Base-by-base conservation (phyloP, 2,888 invertebrate species). In the Dynastes tityus region DNA sequence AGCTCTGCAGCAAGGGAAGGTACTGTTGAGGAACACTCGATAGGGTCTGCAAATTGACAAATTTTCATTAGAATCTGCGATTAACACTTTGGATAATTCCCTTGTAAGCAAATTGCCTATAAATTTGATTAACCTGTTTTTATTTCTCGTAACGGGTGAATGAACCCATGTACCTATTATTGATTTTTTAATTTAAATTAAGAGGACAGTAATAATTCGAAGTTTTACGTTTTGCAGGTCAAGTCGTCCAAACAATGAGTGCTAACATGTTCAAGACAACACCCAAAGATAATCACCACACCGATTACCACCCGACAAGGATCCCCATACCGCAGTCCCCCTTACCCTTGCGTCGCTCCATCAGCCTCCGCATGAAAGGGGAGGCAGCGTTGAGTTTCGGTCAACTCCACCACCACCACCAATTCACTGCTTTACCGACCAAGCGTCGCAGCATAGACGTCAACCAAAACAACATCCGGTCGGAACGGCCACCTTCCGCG, bases 281-380 rank as follows among this genome's bases (percentile, higher is more conserved):
- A 49, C 55, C 73, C 16, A 83, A 79, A 83, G 73, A 78, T 32
- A 40, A 49, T 32, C 29, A 45, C 45, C 45, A 45, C 45, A 11
- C 22, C 16, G 49, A 75, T 51, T 27, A 61, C 70, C 74, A 78
- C 49, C 61, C 74, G 9, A 79, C 79, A 51, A 79, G 73, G 40
- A 83, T 83, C 27, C 82, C 81, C 63, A 75, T 78, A 83, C 85
- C 16, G 85, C 85, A 55, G 78, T 81, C 80, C 70, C 80, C 82
- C 77, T 51, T 65, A 73, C 80, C 74, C 74, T 79, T 55, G 85
- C 86, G 77, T 16, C 84, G 86, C 64, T 83, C 84, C 64, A 80
- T 80, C 82, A 85, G 85, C 78, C 79, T 86, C 49, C 85, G 86
- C 27, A 77, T 84, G 75, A 82, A 78, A 70, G 81, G 81, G 53